phyloP scores from a whole-genome alignment of 2,113 vertebrate genomes.

The Microcebus tavaratra region DNA sequence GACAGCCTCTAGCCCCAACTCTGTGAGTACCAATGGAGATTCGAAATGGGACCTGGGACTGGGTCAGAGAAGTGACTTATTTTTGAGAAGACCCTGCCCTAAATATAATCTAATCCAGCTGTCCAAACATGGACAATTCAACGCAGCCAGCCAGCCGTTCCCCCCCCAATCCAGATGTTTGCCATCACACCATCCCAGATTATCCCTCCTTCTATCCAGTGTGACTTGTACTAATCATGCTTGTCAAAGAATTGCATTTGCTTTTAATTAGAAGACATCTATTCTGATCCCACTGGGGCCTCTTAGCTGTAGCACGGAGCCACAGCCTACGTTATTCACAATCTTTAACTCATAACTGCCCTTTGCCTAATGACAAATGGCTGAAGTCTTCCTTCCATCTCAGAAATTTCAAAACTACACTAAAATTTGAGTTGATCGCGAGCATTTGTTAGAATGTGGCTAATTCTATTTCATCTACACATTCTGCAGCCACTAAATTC shows the following conservation, averaged over 20 bases:
- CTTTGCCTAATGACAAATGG: background rate
- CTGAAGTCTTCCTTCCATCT: background rate
- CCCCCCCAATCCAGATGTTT: constrained; percentile 61
- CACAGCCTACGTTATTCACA: background rate
- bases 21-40: background rate
- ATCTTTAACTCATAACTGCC: background rate
- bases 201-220: background rate
- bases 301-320: background rate
- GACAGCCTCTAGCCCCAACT: background rate
- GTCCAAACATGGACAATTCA: constrained; percentile 55
- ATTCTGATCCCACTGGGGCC: constrained; percentile 22
- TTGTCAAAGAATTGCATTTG: constrained; percentile 63
- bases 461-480: background rate
- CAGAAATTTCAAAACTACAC: background rate
- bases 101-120: constrained; percentile 71
- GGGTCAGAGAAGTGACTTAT: constrained; percentile 42
- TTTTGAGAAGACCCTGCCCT: constrained; percentile 68
- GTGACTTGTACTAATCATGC: constrained; percentile 47
- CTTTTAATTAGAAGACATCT: constrained; percentile 64
- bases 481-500: background rate
- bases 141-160: background rate
- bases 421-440: background rate
- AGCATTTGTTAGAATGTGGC: background rate
- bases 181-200: constrained; percentile 37
- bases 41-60: background rate